Base-by-base conservation (phyloP, 2,797 vertebrate genomes). In the Serranus cabrilla region DNA sequence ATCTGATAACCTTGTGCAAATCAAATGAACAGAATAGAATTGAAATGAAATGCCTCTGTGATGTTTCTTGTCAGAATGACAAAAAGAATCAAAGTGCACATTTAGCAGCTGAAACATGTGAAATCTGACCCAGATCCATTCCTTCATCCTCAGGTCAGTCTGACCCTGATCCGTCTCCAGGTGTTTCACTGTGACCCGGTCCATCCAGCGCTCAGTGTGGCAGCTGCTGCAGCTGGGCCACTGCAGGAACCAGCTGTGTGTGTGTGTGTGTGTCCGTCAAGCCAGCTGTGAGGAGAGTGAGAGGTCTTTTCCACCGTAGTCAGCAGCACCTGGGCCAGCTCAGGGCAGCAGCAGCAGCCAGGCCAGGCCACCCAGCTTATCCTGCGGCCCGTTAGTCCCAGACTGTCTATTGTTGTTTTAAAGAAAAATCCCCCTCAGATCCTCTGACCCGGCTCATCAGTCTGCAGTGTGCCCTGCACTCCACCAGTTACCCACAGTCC, bases 291-390 rank as follows among this genome's bases (percentile, higher is more conserved):
- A 61, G 75, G 14, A 82, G 76, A 88, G 82, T 80, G 82, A 84
- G 79, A 74, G 51, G 74, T 77, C 83, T 90, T 93, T 94, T 94
- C 90, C 92, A 90, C 81, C 66, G 1, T 20, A 89, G 88, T 92
- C 92, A 93, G 91, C 88, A 89, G 82, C 91, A 91, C 82, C 82
- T 84, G 81, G 84, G 72, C 83, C 78, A 82, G 80, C 66, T 75
- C 75, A 58, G 69, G 80, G 80, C 77, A 83, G 74, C 50, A 83
- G 74, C 68, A 64, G 76, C 80, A 81, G 78, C 80, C 81, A 74
- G 74, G 49, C 74, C 71, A 76, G 89, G 87, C 85, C 85, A 91
- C 89, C 89, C 87, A 85, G 74, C 25, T 43, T 62, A 87, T 63
- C 56, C 78, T 81, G 76, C 50, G 57, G 72, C 69, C 78, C 49